These are phyloP conservation scores for Poeciliopsis presidionis DNA, from an alignment of 2,797 vertebrate genomes.

Conservation along the genomic window DNA sequence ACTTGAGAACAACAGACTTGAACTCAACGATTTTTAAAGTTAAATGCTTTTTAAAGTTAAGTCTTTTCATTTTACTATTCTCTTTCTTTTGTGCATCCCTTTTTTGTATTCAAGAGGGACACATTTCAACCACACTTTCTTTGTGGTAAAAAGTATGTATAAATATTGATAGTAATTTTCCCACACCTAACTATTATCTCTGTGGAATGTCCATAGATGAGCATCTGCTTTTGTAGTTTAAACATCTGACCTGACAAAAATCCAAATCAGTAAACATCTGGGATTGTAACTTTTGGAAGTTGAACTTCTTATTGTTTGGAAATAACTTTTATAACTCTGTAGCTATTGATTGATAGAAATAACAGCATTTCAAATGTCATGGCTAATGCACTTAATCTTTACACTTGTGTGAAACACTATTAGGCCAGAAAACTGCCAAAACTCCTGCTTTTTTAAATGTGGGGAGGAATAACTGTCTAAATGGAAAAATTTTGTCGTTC, in stretches of 20 bases:
- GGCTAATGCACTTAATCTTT: background rate
- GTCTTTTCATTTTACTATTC: background rate
- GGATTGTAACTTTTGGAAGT: background rate
- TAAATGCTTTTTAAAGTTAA: background rate
- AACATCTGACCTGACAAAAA: background rate
- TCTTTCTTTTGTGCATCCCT: background rate
- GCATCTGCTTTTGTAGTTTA: background rate
- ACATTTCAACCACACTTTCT: background rate
- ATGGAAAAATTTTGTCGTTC: background rate
- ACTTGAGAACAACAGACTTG: background rate
- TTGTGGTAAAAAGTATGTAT: no score
- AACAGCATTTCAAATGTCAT: background rate
- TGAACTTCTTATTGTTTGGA: background rate
- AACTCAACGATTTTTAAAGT: background rate
- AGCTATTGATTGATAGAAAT: background rate
- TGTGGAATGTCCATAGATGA: background rate
- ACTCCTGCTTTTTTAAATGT: background rate
- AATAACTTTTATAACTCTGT: background rate
- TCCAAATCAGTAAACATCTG: background rate
- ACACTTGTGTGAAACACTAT: background rate
- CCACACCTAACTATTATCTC: background rate
- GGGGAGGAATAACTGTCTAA: background rate
- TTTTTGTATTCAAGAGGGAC: background rate
- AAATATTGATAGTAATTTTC: background rate
- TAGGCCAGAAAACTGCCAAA: background rate